A percentile compares a stretch with the other conserved stretches of the same genome.
These are phyloP conservation scores for Babylonia areolata DNA, from an alignment of 1,140 invertebrate species.

Conservation along the genomic window DNA sequence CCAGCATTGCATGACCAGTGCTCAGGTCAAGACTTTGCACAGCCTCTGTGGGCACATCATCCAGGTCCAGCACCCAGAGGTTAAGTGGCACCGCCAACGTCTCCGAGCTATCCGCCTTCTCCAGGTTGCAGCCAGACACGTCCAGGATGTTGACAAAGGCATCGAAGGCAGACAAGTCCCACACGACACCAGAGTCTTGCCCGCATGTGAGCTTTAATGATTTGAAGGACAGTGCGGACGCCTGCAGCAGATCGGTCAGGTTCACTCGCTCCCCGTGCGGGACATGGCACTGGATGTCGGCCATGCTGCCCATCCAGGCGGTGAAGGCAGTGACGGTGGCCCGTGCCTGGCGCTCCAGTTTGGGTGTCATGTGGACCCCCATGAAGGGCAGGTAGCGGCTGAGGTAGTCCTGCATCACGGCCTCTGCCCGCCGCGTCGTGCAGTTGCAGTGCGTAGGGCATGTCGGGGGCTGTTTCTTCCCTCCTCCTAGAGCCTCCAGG, in stretches of 20 bases:
- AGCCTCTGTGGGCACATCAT: not conserved
- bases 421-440: not conserved
- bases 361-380: constrained; percentile 17
- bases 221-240: constrained; percentile 12
- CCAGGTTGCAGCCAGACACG: not conserved
- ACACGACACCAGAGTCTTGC: not conserved
- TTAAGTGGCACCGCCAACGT: constrained; percentile 33
- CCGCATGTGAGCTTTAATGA: constrained; percentile 6
- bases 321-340: constrained; percentile 3
- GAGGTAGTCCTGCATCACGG: constrained; percentile 24
- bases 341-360: constrained; percentile 8
- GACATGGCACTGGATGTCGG: constrained; percentile 11
- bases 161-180: constrained; percentile 17
- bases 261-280: not conserved
- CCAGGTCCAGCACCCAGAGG: constrained; percentile 41
- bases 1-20: constrained; percentile 18
- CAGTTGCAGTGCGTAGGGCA: constrained; percentile 19
- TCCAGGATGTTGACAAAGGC: constrained; percentile 24
- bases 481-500: not conserved
- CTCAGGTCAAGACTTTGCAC: constrained; percentile 31
- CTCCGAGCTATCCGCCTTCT: not conserved
- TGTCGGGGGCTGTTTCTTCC: not conserved
- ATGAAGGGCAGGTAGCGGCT: constrained; percentile 8
- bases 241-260: constrained; percentile 13
- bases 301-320: constrained; percentile 26